A percentile compares a stretch with the other conserved stretches of the same genome.
phyloP scores from a whole-genome alignment of 2,113 vertebrate genomes.

The Bubo scandiacus region DNA sequence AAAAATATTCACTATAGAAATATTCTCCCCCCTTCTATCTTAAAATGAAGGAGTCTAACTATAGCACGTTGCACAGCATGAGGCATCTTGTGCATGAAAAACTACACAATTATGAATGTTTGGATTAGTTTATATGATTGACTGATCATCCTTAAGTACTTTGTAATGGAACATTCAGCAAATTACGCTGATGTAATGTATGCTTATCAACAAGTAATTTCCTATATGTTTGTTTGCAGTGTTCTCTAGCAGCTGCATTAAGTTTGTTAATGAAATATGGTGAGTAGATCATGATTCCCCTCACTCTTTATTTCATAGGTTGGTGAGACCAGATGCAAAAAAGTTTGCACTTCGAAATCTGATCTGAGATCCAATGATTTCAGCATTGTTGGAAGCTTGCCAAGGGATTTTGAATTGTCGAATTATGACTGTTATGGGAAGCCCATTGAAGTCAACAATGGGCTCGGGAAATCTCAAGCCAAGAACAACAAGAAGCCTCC shows the following conservation, averaged over 20 bases:
- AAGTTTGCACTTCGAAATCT: constrained; percentile 98
- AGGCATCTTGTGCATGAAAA: constrained; percentile 1
- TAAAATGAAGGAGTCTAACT: constrained; percentile 3
- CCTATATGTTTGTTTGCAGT: constrained; percentile 26
- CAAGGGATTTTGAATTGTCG: constrained; percentile 97
- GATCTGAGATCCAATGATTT: constrained; percentile 97
- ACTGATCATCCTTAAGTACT: constrained; percentile 36
- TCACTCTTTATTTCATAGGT: constrained; percentile 79
- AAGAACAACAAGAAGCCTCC: constrained; percentile 94
- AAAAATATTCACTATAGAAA: background rate
- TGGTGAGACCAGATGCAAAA: constrained; percentile 95
- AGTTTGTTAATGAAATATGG: constrained; percentile 5
- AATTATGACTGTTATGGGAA: constrained; percentile 99
- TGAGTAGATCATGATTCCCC: background rate
- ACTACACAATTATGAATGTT: constrained; percentile 34
- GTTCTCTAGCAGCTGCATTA: constrained; percentile 37
- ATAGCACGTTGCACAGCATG: background rate
- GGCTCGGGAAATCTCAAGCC: constrained; percentile 85
- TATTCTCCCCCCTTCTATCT: background rate
- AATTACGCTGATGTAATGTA: constrained; percentile 35
- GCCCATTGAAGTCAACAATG: constrained; percentile 86
- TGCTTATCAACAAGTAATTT: constrained; percentile 47
- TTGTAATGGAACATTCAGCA: constrained; percentile 16
- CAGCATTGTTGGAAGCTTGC: constrained; percentile 98
- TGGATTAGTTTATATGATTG: constrained; percentile 21